Percentiles rank a stretch among this genome's conserved stretches.
Conservation (phyloP, 2,113 vertebrate species). For the Ailurus styani region DNA sequence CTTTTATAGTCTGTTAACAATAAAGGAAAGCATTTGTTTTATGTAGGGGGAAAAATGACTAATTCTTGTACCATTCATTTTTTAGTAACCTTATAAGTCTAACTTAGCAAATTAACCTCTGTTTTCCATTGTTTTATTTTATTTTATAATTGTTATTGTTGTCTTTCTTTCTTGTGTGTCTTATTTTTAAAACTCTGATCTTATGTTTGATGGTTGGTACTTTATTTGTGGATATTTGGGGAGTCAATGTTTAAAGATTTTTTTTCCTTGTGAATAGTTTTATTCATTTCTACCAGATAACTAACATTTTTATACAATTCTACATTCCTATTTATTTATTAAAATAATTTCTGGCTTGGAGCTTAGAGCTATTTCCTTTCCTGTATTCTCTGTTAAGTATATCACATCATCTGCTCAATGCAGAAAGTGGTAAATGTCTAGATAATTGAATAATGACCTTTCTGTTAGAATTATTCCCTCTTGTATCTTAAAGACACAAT, state of each 20-base stretch:
- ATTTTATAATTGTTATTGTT: neutral
- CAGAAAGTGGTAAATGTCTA: neutral
- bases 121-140: neutral
- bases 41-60: neutral
- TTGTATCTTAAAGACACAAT: neutral
- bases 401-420: neutral
- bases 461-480: neutral
- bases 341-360: neutral
- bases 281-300: neutral
- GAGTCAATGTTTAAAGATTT: neutral
- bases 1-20: neutral
- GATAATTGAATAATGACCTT: neutral
- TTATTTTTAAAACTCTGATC: neutral
- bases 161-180: neutral
- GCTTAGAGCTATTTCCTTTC: neutral
- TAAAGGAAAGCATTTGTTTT: neutral
- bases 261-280: neutral
- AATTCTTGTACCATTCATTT: neutral
- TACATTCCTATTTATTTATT: neutral
- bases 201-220: neutral
- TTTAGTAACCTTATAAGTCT: neutral
- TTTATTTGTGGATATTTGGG: neutral
- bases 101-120: neutral
- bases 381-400: neutral
- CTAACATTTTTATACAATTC: neutral